A percentile compares a stretch with the other conserved stretches of the same genome.
Conservation (phyloP, 2,888 invertebrate species). For the Calameuta filiformis region DNA sequence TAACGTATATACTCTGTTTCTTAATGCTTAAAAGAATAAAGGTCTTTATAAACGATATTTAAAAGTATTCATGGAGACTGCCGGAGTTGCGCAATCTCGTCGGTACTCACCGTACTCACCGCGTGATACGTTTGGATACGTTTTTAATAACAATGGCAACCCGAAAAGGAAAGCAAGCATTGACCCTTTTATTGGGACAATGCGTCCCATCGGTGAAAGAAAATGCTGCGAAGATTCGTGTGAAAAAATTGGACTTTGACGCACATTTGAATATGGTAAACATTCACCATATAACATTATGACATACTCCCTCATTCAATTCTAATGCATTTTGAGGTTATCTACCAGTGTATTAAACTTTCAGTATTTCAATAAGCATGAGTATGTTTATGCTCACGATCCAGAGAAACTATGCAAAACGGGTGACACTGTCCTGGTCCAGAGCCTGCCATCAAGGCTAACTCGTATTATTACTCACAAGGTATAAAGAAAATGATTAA, state of each 20-base stretch:
- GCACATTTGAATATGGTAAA: conserved; percentile 81
- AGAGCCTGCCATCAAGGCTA: conserved; percentile 77
- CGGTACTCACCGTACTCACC: background rate
- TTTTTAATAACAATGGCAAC: background rate
- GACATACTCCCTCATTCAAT: background rate
- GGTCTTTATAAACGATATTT: background rate
- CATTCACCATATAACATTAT: conserved; percentile 33
- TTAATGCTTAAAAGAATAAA: background rate
- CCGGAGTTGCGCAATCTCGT: background rate
- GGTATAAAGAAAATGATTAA: conserved; percentile 48
- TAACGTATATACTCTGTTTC: too few relatives aligned
- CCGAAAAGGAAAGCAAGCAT: conserved; percentile 5
- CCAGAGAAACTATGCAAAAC: conserved; percentile 81
- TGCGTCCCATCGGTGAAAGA: conserved; percentile 83
- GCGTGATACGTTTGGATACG: background rate
- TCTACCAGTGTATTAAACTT: conserved; percentile 46
- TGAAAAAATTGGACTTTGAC: conserved; percentile 81
- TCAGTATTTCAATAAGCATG: conserved; percentile 82
- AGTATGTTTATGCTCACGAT: conserved; percentile 82
- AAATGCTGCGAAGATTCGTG: conserved; percentile 82
- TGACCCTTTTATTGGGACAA: conserved; percentile 73
- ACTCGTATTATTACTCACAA: conserved; percentile 83
- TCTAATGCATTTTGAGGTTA: conserved; percentile 38
- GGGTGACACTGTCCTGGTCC: conserved; percentile 85
- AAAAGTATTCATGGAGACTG: background rate